A percentile compares a stretch with the other conserved stretches of the same genome.
These are phyloP conservation scores for Dendropsophus ebraccatus DNA, from an alignment of 2,113 vertebrate genomes.

Conservation along the genomic window DNA sequence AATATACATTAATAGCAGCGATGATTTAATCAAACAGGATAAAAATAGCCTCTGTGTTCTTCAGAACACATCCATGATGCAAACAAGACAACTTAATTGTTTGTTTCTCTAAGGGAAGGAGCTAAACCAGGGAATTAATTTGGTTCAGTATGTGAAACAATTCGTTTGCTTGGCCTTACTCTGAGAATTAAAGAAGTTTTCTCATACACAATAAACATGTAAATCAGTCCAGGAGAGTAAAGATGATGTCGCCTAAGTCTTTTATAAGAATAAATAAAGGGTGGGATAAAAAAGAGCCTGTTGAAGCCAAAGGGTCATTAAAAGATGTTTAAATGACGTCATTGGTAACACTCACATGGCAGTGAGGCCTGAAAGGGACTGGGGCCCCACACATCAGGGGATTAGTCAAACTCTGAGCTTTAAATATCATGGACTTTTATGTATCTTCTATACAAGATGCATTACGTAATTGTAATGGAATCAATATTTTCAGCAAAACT, in stretches of 20 bases:
- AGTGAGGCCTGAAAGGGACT: constrained; percentile 25
- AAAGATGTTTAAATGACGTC: constrained; percentile 30
- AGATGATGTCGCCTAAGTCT: constrained; percentile 26
- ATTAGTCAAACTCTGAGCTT: constrained; percentile 8
- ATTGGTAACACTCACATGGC: constrained; percentile 17
- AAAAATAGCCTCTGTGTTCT: constrained; percentile 59
- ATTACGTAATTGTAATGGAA: neutral
- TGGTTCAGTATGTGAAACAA: constrained; percentile 68
- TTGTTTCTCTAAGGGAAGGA: constrained; percentile 69
- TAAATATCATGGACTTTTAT: constrained; percentile 25
- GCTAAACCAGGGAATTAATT: constrained; percentile 70
- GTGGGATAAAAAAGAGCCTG: constrained; percentile 23
- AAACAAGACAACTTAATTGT: constrained; percentile 70
- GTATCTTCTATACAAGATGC: neutral
- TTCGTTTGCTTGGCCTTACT: constrained; percentile 71
- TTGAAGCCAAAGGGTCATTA: constrained; percentile 29
- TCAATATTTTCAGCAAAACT: neutral
- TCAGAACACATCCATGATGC: constrained; percentile 65
- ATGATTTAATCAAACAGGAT: constrained; percentile 62
- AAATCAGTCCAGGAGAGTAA: constrained; percentile 61
- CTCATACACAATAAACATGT: constrained; percentile 68
- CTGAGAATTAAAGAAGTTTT: constrained; percentile 70
- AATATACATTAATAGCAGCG: constrained; percentile 61
- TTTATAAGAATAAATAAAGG: constrained; percentile 7
- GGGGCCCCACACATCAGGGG: constrained; percentile 39